Evolutionary conservation across 2,797 vertebrate genomes (phyloP).

Genomic region (Amazona ochrocephala): DNA sequence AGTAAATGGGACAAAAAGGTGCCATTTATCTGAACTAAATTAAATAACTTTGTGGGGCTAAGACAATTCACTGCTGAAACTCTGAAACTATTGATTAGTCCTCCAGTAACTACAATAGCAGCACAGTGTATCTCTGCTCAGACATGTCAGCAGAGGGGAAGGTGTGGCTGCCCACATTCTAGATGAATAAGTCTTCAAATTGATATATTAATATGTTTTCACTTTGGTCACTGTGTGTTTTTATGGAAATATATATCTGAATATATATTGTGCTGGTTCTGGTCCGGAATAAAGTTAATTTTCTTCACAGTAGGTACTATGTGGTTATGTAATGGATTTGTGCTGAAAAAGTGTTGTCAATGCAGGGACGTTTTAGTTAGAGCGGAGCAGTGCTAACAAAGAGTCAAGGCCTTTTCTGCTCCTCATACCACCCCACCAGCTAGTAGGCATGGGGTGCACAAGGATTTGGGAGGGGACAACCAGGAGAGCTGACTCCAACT

Average conservation of each 20-base stretch:
- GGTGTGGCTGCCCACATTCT: not conserved
- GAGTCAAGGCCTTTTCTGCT: not conserved
- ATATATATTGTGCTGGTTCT: not conserved
- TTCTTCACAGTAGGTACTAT: not conserved
- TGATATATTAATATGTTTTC: not conserved
- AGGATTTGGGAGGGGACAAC: not conserved
- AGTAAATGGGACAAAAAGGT: not conserved
- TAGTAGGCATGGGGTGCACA: not conserved
- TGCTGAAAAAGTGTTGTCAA: not conserved
- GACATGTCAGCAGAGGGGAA: not conserved
- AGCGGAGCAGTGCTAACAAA: not conserved
- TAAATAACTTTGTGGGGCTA: not conserved
- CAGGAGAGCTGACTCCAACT: not conserved
- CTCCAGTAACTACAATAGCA: not conserved
- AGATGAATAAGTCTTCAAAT: not conserved
- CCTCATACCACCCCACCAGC: too few species aligned
- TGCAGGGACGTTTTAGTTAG: fast-evolving
- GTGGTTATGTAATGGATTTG: not conserved
- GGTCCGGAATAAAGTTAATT: not conserved
- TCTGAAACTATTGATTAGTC: not conserved
- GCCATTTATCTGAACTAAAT: not conserved
- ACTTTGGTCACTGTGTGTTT: not conserved
- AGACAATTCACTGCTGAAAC: not conserved
- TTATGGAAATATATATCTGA: not conserved
- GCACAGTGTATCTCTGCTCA: not conserved